These are phyloP conservation scores for Aphidius colemani DNA, from an alignment of 2,888 invertebrate species.

Conservation along the genomic window DNA sequence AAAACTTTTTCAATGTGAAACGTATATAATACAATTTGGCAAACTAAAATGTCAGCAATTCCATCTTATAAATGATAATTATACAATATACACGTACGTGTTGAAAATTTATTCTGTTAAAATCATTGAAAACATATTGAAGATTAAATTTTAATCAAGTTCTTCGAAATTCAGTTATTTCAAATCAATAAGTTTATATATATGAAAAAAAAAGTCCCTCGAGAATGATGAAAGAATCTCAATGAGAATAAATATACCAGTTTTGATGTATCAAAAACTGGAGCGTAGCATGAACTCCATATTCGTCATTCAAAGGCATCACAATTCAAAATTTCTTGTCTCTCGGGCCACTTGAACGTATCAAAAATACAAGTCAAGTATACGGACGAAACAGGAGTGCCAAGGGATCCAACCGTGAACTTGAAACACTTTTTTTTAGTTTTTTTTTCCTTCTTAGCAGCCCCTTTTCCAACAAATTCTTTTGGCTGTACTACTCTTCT, in stretches of 20 bases:
- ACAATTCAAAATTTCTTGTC: slow-evolving; percentile 34
- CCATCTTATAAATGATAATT: neutral
- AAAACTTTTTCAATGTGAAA: slow-evolving; percentile 1
- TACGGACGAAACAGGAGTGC: neutral
- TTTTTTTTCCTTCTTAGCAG: neutral
- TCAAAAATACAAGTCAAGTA: slow-evolving; percentile 11
- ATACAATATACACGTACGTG: too few species aligned
- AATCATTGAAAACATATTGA: too few species aligned
- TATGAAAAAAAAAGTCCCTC: too few species aligned
- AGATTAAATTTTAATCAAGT: too few species aligned
- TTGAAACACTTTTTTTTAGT: neutral
- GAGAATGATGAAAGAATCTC: neutral
- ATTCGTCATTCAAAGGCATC: slow-evolving; percentile 36
- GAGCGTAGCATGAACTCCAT: slow-evolving; percentile 35
- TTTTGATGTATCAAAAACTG: slow-evolving; percentile 37
- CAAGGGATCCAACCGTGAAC: slow-evolving; percentile 2
- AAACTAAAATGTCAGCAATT: slow-evolving; percentile 12
- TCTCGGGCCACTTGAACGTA: slow-evolving; percentile 17
- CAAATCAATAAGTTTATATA: too few species aligned
- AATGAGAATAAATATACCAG: slow-evolving; percentile 20
- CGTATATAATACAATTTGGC: neutral
- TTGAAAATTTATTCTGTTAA: too few species aligned
- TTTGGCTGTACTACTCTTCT: too few species aligned
- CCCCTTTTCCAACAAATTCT: neutral
- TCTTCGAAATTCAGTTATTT: too few species aligned